Conservation (phyloP, 2,888 invertebrate genomes). For the Hydraecia micacea region DNA sequence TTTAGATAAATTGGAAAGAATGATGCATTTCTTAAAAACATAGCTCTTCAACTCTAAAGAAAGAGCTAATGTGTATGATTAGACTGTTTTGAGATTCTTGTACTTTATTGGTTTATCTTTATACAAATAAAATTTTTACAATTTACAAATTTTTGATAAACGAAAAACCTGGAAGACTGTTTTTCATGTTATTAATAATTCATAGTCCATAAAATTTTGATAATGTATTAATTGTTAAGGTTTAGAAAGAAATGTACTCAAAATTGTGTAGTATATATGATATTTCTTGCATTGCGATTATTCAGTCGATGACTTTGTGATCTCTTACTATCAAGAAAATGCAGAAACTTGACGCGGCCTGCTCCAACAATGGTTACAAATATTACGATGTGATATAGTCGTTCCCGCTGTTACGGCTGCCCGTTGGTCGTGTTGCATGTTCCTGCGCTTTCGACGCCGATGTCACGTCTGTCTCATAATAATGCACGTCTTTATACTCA, state of each 20-base stretch:
- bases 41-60: conserved; percentile 66
- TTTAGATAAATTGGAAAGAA: conserved; percentile 72
- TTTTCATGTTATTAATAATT: conserved; percentile 86
- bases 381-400: neutral
- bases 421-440: neutral
- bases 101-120: conserved; percentile 84
- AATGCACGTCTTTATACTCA: conserved; percentile 22
- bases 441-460: conserved; percentile 12
- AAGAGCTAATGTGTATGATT: conserved; percentile 74
- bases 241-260: conserved; percentile 80
- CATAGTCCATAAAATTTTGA: conserved; percentile 89
- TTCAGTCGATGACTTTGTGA: conserved; percentile 47
- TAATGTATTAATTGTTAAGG: conserved; percentile 87
- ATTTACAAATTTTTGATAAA: conserved; percentile 89
- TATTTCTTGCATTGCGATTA: conserved; percentile 54
- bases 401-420: neutral
- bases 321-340: conserved; percentile 12
- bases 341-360: neutral
- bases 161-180: conserved; percentile 89
- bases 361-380: neutral
- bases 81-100: conserved; percentile 86
- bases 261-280: conserved; percentile 71
- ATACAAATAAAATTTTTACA: conserved; percentile 84
- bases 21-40: conserved; percentile 62
- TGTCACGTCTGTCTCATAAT: conserved; percentile 28